Percentiles rank a stretch among this genome's conserved stretches.
These are phyloP conservation scores for Ophion ellenae DNA, from an alignment of 2,888 invertebrate genomes.

Conservation along the genomic window DNA sequence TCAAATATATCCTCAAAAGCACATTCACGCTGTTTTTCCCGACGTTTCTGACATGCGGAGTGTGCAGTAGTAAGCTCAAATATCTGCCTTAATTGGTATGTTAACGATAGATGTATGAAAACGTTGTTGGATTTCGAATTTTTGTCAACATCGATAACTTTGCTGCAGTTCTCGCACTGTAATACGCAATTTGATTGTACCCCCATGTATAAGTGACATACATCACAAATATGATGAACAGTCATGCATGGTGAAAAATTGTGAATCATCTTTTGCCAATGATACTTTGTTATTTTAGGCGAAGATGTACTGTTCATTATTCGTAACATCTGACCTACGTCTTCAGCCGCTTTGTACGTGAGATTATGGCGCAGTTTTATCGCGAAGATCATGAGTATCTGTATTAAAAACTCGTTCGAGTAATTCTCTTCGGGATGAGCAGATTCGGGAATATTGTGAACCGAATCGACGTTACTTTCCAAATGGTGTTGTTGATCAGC, in stretches of 20 bases:
- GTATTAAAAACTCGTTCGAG: conserved; percentile 34
- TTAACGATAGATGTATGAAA: conserved; percentile 35
- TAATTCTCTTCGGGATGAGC: conserved; percentile 27
- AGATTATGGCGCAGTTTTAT: conserved; percentile 27
- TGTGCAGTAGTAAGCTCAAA: conserved; percentile 44
- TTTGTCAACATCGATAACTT: conserved; percentile 12
- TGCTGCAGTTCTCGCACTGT: conserved; percentile 22
- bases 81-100: conserved; percentile 27
- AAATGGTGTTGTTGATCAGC: conserved; percentile 22
- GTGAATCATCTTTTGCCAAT: conserved; percentile 17
- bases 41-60: conserved; percentile 5
- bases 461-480: not conserved
- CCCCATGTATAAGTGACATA: conserved; percentile 15
- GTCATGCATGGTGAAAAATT: conserved; percentile 15
- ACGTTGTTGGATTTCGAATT: conserved; percentile 17
- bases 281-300: not conserved
- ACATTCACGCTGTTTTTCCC: conserved; percentile 31
- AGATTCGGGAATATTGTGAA: not conserved
- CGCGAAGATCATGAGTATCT: conserved; percentile 44
- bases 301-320: too few relatives aligned
- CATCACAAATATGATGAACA: conserved; percentile 37
- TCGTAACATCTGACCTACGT: too few relatives aligned
- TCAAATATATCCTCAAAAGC: conserved; percentile 52
- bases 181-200: conserved; percentile 11
- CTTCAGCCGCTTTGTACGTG: too few relatives aligned